A percentile compares a stretch with the other conserved stretches of the same genome.
Conservation (phyloP, 1,140 invertebrate species). For the Meloidogyne chitwoodi region DNA sequence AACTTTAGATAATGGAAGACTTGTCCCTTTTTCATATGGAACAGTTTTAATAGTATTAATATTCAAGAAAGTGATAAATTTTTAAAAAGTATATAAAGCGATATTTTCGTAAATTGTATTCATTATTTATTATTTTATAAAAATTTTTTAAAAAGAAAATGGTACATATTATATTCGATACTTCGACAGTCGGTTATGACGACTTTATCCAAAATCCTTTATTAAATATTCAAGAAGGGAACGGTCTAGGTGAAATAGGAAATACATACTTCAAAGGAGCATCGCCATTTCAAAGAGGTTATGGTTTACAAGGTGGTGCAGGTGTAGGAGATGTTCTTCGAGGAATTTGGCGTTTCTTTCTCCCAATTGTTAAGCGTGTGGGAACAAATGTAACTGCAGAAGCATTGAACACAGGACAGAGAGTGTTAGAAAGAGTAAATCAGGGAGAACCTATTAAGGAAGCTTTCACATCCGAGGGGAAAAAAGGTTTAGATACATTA, state of each 20-base stretch:
- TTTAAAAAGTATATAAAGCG: too few relatives aligned
- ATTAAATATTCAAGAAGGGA: neutral
- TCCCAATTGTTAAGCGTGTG: neutral
- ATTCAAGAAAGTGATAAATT: slow-evolving; percentile 10
- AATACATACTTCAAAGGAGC: too few relatives aligned
- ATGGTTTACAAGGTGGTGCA: neutral
- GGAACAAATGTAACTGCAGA: neutral
- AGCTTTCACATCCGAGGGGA: neutral
- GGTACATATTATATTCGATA: slow-evolving; percentile 25
- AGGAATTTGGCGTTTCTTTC: slow-evolving; percentile 1
- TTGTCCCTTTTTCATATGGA: slow-evolving; percentile 11
- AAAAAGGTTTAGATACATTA: neutral
- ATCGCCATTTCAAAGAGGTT: slow-evolving; percentile 2
- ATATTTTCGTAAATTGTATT: neutral
- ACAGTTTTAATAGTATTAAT: neutral
- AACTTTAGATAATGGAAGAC: slow-evolving; percentile 11
- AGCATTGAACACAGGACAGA: too few relatives aligned
- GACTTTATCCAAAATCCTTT: slow-evolving; percentile 1
- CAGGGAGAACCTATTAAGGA: neutral
- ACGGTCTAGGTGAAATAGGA: too few relatives aligned
- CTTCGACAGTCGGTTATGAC: neutral
- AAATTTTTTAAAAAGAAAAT: slow-evolving; percentile 12
- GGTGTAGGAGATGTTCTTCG: neutral
- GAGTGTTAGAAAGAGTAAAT: too few relatives aligned
- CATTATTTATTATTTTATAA: neutral